Conservation (phyloP, 2,113 vertebrate genomes). For the Pteruthius melanotis region DNA sequence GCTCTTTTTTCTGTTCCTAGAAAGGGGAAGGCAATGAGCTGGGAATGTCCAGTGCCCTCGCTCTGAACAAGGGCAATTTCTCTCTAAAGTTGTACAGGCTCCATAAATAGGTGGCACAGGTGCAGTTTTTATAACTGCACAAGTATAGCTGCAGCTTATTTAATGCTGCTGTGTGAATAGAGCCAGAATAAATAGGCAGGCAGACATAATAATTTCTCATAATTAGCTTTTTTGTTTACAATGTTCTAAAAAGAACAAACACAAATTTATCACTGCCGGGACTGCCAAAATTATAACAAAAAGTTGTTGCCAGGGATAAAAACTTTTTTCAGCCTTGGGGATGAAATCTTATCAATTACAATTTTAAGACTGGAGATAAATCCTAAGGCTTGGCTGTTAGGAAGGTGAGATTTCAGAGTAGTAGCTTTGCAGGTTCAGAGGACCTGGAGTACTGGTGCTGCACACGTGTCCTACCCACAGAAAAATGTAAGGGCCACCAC, state of each 20-base stretch:
- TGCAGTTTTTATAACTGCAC: not conserved
- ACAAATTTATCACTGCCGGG: not conserved
- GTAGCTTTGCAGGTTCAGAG: not conserved
- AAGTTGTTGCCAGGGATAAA: not conserved
- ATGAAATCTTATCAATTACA: not conserved
- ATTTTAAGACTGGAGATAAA: not conserved
- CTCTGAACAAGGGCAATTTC: not conserved
- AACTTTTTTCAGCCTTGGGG: not conserved
- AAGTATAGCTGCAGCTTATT: not conserved
- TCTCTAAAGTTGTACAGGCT: not conserved
- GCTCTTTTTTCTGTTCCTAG: not conserved
- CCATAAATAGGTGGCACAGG: not conserved
- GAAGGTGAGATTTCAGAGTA: not conserved
- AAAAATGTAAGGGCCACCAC: not conserved
- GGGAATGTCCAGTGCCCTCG: not conserved
- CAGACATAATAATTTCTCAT: not conserved
- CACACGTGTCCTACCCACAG: not conserved
- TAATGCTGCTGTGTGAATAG: slow-evolving; percentile 6
- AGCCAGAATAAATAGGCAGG: slow-evolving; percentile 6
- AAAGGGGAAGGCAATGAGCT: not conserved
- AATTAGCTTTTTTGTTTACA: not conserved
- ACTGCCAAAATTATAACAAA: not conserved
- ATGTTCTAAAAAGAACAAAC: not conserved
- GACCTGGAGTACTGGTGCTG: not conserved
- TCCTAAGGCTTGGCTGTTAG: not conserved